Conservation (phyloP, 2,888 invertebrate species). For the Eupithecia pulchellata region DNA sequence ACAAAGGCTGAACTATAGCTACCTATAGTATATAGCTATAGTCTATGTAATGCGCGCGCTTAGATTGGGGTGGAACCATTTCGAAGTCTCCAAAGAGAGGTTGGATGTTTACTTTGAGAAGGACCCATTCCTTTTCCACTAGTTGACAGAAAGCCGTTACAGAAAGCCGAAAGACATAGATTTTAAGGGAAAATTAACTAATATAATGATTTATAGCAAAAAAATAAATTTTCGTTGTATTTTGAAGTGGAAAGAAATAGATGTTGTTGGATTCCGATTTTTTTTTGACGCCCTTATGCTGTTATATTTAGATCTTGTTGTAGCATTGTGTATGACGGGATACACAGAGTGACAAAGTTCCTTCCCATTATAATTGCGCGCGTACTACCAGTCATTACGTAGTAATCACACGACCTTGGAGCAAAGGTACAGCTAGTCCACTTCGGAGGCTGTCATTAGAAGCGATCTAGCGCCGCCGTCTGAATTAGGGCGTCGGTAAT, state of each 20-base stretch:
- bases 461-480: constrained; percentile 40
- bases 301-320: too few species aligned
- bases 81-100: neutral
- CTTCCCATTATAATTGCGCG: neutral
- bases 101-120: neutral
- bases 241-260: too few species aligned
- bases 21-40: constrained; percentile 6
- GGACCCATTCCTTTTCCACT: neutral
- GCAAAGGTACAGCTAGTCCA: constrained; percentile 33
- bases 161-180: too few species aligned
- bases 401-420: constrained; percentile 58
- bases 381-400: constrained; percentile 46
- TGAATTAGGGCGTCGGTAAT: constrained; percentile 41
- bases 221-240: too few species aligned
- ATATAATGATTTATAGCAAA: too few species aligned
- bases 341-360: neutral
- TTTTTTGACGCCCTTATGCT: too few species aligned
- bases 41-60: neutral
- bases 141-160: too few species aligned
- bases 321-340: too few species aligned
- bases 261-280: too few species aligned
- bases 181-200: too few species aligned
- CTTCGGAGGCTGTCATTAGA: constrained; percentile 45
- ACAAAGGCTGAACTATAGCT: constrained; percentile 28
- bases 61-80: neutral